These are phyloP conservation scores for Drusus annulatus DNA, from an alignment of 1,140 invertebrate genomes.

Conservation along the genomic window DNA sequence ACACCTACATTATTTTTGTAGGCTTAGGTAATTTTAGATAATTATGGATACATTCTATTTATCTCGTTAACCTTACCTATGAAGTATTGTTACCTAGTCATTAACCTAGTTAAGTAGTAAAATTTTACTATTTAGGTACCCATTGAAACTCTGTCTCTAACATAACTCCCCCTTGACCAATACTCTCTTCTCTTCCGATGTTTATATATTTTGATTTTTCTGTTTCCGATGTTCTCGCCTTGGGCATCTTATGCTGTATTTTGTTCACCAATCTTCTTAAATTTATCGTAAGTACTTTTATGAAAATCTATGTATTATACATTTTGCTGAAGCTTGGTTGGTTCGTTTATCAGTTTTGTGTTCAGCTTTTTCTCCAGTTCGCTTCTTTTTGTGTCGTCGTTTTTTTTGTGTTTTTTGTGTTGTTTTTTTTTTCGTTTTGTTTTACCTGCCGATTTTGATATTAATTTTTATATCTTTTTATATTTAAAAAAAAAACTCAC, in stretches of 20 bases:
- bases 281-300: slow-evolving; percentile 58
- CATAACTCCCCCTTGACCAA: not conserved
- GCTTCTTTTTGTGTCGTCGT: not conserved
- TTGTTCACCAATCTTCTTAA: slow-evolving; percentile 56
- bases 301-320: slow-evolving; percentile 17
- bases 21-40: too few relatives aligned
- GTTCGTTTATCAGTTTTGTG: slow-evolving; percentile 20
- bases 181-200: slow-evolving; percentile 25
- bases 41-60: too few relatives aligned
- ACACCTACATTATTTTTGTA: too few relatives aligned
- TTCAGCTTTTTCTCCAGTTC: not conserved
- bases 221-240: slow-evolving; percentile 59
- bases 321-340: slow-evolving; percentile 47
- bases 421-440: not conserved
- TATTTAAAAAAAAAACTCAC: too few relatives aligned
- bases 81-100: too few relatives aligned
- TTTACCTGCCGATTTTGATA: too few relatives aligned
- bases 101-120: too few relatives aligned
- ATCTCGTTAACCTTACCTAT: too few relatives aligned
- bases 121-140: too few relatives aligned
- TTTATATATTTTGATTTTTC: slow-evolving; percentile 56
- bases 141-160: too few relatives aligned
- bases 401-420: not conserved
- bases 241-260: slow-evolving; percentile 57
- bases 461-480: too few relatives aligned